phyloP scores from a whole-genome alignment of 2,113 vertebrate genomes.

The Gobiocypris rarus region DNA sequence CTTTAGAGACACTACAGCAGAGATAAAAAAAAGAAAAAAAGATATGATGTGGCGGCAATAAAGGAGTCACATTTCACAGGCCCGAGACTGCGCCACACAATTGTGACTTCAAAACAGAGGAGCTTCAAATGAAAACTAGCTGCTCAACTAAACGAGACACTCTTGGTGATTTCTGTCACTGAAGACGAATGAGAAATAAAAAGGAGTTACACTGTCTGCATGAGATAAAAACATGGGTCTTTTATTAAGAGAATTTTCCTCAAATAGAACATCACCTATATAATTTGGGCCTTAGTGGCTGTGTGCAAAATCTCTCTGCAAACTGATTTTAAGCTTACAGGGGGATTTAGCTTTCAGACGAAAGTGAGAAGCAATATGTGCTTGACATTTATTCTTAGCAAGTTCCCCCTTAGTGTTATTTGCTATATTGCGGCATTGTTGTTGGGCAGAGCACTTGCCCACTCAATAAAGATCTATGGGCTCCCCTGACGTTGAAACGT shows the following conservation, averaged over 20 bases:
- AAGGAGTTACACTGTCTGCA: constrained; percentile 8
- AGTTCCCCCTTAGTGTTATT: constrained; percentile 53
- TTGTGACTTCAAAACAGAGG: constrained; percentile 23
- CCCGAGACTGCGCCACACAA: not conserved
- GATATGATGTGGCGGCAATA: constrained; percentile 5
- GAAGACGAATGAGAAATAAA: constrained; percentile 21
- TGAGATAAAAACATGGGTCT: constrained; percentile 49
- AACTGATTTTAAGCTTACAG: constrained; percentile 52
- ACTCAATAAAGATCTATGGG: constrained; percentile 51
- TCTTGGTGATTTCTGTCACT: constrained; percentile 29
- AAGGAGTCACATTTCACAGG: constrained; percentile 20
- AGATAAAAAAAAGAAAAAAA: constrained; percentile 9
- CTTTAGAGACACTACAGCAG: constrained; percentile 36
- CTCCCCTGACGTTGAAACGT: constrained; percentile 57
- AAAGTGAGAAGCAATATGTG: constrained; percentile 56
- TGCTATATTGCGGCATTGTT: constrained; percentile 55
- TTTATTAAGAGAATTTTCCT: constrained; percentile 60
- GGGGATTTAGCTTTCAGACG: constrained; percentile 64
- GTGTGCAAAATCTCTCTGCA: not conserved
- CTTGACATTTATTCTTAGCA: constrained; percentile 51
- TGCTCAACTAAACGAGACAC: constrained; percentile 24
- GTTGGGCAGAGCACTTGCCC: constrained; percentile 52
- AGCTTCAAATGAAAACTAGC: constrained; percentile 30
- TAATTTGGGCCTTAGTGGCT: not conserved
- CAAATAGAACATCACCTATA: constrained; percentile 12